A percentile compares a stretch with the other conserved stretches of the same genome.
Conservation (phyloP, 1,140 invertebrate species). For the Pomacea maculata region DNA sequence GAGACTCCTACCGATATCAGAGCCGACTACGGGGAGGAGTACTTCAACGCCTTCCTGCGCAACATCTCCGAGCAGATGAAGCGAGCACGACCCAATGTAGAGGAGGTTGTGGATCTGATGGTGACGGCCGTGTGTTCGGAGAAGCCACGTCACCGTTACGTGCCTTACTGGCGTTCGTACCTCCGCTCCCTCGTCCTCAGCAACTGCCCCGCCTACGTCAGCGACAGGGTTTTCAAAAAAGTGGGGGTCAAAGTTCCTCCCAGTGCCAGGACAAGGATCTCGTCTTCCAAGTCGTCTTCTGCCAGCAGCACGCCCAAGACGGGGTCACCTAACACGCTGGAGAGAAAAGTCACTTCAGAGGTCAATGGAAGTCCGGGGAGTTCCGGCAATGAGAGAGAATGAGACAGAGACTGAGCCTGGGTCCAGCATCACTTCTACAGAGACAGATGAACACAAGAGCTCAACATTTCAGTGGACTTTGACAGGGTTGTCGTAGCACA, state of each 20-base stretch:
- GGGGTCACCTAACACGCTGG: slow-evolving; percentile 1
- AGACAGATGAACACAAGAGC: background rate
- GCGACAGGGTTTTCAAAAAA: slow-evolving; percentile 47
- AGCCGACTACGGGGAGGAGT: slow-evolving; percentile 58
- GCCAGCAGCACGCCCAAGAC: slow-evolving; percentile 4
- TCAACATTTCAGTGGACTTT: background rate
- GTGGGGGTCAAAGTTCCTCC: slow-evolving; percentile 19
- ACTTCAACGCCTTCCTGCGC: slow-evolving; percentile 54
- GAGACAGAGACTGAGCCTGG: background rate
- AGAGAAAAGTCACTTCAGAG: background rate
- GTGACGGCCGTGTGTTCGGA: slow-evolving; percentile 49
- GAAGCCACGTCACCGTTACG: slow-evolving; percentile 48
- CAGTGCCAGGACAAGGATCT: slow-evolving; percentile 15
- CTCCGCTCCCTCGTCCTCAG: slow-evolving; percentile 45
- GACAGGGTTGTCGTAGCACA: background rate
- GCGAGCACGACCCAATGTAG: slow-evolving; percentile 48
- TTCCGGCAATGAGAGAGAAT: background rate
- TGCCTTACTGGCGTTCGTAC: slow-evolving; percentile 48
- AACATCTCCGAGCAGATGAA: slow-evolving; percentile 48
- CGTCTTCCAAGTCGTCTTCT: slow-evolving; percentile 11
- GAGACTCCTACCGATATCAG: slow-evolving; percentile 56
- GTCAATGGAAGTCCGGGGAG: background rate
- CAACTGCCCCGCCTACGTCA: slow-evolving; percentile 67
- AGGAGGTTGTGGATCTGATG: slow-evolving; percentile 56
- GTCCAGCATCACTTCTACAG: no score